A percentile compares a stretch with the other conserved stretches of the same genome.
Conservation (phyloP, 2,888 invertebrate species). For the Tenthredo livida region DNA sequence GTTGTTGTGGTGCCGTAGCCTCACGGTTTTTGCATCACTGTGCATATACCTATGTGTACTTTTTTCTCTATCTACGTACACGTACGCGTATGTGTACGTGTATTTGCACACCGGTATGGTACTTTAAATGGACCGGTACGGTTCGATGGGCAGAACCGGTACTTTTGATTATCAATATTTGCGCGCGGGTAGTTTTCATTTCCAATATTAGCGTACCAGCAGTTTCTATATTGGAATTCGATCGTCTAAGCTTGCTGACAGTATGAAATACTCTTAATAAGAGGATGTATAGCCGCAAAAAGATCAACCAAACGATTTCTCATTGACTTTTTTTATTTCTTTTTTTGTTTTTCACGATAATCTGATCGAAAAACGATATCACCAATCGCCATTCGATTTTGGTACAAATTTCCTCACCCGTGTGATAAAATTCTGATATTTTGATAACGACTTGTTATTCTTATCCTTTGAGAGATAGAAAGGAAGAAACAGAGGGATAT, state of each 20-base stretch:
- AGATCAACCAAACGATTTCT: background rate
- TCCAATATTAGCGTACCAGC: slow-evolving; percentile 17
- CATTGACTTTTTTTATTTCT: background rate
- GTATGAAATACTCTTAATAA: slow-evolving; percentile 28
- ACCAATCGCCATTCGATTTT: background rate
- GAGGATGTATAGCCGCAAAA: background rate
- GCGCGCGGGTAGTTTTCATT: slow-evolving; percentile 42
- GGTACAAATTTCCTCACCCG: background rate
- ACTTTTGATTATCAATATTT: slow-evolving; percentile 39
- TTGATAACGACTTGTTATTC: background rate
- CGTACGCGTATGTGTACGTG: background rate
- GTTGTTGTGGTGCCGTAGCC: slow-evolving; percentile 2
- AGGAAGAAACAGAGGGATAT: background rate
- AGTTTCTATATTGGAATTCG: slow-evolving; percentile 25
- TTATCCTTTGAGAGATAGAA: background rate
- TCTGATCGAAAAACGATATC: background rate
- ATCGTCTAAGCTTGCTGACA: slow-evolving; percentile 17
- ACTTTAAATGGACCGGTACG: slow-evolving; percentile 12
- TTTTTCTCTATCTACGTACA: background rate
- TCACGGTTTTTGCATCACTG: background rate
- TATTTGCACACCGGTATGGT: background rate
- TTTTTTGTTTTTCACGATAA: background rate
- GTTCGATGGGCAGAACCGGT: slow-evolving; percentile 24
- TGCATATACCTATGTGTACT: background rate
- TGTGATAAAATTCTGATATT: background rate